Conservation (phyloP, 1,140 invertebrate species). For the Drosophila ercepeae region DNA sequence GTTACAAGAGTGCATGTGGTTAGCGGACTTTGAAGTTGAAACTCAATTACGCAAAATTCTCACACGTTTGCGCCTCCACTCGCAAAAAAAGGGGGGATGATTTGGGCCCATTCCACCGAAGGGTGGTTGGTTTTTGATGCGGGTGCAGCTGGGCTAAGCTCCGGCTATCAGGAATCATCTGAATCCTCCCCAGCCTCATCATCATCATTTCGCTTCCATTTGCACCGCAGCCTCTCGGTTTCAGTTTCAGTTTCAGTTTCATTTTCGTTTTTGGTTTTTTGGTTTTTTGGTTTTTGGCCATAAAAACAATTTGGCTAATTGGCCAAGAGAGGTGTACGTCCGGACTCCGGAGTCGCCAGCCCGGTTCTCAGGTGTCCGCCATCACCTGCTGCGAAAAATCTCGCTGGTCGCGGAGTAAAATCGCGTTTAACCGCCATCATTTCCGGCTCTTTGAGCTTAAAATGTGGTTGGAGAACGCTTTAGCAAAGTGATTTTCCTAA, state of each 20-base stretch:
- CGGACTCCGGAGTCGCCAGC: slow-evolving; percentile 26
- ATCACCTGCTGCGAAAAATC: slow-evolving; percentile 2
- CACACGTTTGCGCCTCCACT: slow-evolving; percentile 66
- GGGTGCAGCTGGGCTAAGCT: slow-evolving; percentile 53
- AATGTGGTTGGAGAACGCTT: neutral
- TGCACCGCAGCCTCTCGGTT: slow-evolving; percentile 12
- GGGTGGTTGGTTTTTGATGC: slow-evolving; percentile 52
- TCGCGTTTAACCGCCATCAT: slow-evolving; percentile 15
- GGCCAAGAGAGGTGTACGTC: slow-evolving; percentile 36
- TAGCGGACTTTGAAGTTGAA: slow-evolving; percentile 76
- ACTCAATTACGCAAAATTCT: slow-evolving; percentile 82
- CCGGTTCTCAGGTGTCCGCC: slow-evolving; percentile 1
- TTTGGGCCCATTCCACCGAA: neutral
- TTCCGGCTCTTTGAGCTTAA: slow-evolving; percentile 8
- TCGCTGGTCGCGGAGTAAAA: slow-evolving; percentile 11
- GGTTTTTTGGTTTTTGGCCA: slow-evolving; percentile 22
- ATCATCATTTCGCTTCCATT: neutral
- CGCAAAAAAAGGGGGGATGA: neutral
- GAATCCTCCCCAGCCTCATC: slow-evolving; percentile 8
- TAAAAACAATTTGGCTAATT: slow-evolving; percentile 80
- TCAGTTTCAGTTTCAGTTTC: slow-evolving; percentile 21
- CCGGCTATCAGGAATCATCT: slow-evolving; percentile 69
- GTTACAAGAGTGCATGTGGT: slow-evolving; percentile 66
- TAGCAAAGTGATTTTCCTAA: neutral
- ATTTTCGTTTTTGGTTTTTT: neutral